Evolutionary conservation across 2,113 vertebrate species (phyloP).

Genomic region (Thunnus maccoyii): DNA sequence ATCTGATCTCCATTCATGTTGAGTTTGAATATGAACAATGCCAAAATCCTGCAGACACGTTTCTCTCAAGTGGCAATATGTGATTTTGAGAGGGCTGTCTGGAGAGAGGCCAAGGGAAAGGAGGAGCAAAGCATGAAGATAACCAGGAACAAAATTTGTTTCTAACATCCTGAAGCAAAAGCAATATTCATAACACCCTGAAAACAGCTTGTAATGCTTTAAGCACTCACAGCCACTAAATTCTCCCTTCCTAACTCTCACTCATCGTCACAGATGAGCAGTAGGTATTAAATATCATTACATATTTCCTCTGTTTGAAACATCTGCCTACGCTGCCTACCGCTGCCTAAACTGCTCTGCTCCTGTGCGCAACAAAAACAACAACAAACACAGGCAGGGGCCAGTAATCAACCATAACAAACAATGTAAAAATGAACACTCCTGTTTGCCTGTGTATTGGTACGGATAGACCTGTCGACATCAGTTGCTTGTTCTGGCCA

Average conservation of each 20-base stretch:
- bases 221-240: neutral
- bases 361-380: conserved; percentile 1
- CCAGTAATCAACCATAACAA: conserved; percentile 40
- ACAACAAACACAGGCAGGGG: conserved; percentile 32
- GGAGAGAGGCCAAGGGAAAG: conserved; percentile 4
- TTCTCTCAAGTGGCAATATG: conserved; percentile 29
- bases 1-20: conserved; percentile 14
- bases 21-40: conserved; percentile 29
- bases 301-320: conserved; percentile 29
- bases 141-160: conserved; percentile 1
- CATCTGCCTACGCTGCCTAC: neutral
- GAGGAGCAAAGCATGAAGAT: neutral
- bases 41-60: conserved; percentile 11
- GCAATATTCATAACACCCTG: conserved; percentile 9
- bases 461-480: neutral
- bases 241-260: neutral
- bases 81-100: conserved; percentile 19
- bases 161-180: conserved; percentile 10
- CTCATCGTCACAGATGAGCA: conserved; percentile 26
- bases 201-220: conserved; percentile 11
- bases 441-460: neutral
- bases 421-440: neutral
- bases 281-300: conserved; percentile 41
- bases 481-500: neutral
- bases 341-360: conserved; percentile 5